Percentiles rank a stretch among this genome's conserved stretches.
These are phyloP conservation scores for Gallinago stenura DNA, from an alignment of 2,797 vertebrate species.

Conservation along the genomic window DNA sequence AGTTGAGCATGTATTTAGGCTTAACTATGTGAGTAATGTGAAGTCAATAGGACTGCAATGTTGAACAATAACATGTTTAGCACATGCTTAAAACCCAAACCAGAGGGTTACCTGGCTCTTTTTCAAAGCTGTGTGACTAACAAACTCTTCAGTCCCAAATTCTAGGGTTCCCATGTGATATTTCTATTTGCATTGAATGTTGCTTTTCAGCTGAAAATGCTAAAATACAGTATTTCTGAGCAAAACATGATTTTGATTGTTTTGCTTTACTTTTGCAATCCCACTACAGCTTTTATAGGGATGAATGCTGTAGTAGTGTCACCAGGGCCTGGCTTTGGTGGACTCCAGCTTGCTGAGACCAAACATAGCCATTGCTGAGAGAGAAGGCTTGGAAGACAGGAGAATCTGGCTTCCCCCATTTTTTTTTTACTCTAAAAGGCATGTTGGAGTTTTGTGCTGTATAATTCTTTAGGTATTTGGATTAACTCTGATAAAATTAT, in stretches of 20 bases:
- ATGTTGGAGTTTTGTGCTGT: slow-evolving; percentile 29
- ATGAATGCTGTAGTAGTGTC: not conserved
- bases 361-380: not conserved
- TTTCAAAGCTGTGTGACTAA: not conserved
- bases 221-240: not conserved
- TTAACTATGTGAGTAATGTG: not conserved
- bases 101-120: not conserved
- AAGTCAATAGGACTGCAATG: not conserved
- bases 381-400: not conserved
- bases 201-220: not conserved
- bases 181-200: not conserved
- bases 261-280: not conserved
- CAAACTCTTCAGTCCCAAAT: not conserved
- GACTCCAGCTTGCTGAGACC: not conserved
- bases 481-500: slow-evolving; percentile 78
- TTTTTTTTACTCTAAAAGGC: not conserved
- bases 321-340: not conserved
- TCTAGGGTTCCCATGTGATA: not conserved
- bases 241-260: not conserved
- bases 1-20: not conserved
- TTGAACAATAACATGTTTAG: not conserved
- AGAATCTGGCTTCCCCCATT: not conserved
- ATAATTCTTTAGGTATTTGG: slow-evolving; percentile 72
- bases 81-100: not conserved
- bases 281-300: not conserved